Percentiles rank a stretch among this genome's conserved stretches.
Conservation (phyloP, 2,797 vertebrate genomes). For the Chiropotes sagulatus region DNA sequence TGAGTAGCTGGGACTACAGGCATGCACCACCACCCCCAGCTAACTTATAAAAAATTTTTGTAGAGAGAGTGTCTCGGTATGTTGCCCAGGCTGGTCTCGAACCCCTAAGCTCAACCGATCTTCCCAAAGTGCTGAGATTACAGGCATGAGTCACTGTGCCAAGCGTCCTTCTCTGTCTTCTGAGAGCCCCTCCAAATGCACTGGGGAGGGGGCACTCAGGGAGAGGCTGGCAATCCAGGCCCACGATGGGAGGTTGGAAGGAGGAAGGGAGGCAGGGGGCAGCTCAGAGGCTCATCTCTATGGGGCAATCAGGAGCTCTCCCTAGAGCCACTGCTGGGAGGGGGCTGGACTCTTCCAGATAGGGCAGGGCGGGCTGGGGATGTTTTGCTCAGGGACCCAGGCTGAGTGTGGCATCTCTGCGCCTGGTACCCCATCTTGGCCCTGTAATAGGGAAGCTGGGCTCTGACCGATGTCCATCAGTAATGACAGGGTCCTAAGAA, state of each 20-base stretch:
- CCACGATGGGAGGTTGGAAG: fast-evolving
- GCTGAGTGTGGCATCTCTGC: neutral
- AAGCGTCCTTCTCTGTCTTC: neutral
- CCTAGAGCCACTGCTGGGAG: neutral
- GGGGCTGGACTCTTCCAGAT: neutral
- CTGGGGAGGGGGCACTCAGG: neutral
- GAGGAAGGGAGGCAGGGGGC: no score
- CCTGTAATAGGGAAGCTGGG: neutral
- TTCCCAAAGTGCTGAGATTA: neutral
- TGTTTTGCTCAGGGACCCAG: neutral
- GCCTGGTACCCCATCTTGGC: neutral
- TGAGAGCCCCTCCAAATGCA: neutral
- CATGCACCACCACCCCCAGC: neutral
- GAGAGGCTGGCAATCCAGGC: neutral
- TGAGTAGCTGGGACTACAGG: neutral
- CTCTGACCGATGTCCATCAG: neutral
- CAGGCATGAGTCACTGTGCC: neutral
- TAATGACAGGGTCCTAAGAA: neutral
- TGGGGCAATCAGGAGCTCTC: neutral
- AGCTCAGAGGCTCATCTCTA: neutral
- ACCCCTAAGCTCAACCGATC: neutral
- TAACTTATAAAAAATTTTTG: neutral
- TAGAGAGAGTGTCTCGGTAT: neutral
- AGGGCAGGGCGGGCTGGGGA: no score
- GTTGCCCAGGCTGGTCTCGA: neutral